Evolutionary conservation across 2,113 vertebrate genomes (phyloP).

Genomic region (Paradisaea rubra): DNA sequence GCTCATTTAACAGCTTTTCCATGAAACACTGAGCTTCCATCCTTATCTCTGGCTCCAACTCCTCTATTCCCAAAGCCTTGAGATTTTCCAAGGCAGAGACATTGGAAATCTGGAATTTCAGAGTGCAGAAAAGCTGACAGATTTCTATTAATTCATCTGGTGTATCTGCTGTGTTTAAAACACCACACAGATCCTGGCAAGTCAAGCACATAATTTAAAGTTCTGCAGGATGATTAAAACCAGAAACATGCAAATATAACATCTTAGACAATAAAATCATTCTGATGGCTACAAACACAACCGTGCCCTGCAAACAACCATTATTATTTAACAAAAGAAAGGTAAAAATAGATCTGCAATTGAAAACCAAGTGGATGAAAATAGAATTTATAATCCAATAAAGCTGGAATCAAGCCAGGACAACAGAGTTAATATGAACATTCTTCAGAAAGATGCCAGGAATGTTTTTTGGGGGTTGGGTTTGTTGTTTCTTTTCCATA

Average conservation of each 20-base stretch:
- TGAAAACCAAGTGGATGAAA: background rate
- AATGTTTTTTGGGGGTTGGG: background rate
- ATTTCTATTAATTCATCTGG: background rate
- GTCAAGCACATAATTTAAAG: background rate
- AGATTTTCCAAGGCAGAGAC: background rate
- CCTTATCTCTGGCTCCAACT: background rate
- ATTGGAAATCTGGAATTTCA: background rate
- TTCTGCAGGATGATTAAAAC: background rate
- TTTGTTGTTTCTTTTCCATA: background rate
- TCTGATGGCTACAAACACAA: background rate
- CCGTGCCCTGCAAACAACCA: background rate
- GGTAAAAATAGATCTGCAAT: constrained; percentile 1
- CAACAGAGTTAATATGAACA: background rate
- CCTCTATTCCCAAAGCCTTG: background rate
- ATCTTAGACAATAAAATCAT: background rate
- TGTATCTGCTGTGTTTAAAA: background rate
- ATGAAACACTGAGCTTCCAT: background rate
- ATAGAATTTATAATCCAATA: background rate
- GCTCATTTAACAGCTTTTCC: background rate
- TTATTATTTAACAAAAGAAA: background rate
- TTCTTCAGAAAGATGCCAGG: background rate
- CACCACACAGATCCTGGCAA: background rate
- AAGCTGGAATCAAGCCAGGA: background rate
- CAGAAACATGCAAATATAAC: background rate
- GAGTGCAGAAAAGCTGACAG: background rate